Base-by-base conservation (phyloP, 2,797 vertebrate genomes). In the Gadopsis marmoratus region DNA sequence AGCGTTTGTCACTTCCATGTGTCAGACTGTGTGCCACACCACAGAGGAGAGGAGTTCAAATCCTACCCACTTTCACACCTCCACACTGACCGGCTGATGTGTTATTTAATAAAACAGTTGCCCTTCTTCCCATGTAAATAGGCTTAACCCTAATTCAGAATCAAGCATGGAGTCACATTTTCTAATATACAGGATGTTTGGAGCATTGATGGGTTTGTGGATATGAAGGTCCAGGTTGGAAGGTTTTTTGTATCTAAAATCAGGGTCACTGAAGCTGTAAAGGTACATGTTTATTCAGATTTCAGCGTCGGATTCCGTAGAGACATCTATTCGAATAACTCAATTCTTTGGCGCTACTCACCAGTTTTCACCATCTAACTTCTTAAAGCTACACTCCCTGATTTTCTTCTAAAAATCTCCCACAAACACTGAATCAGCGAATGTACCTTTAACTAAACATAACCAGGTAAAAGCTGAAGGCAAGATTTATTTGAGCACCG, bases 391-490 rank as follows among this genome's bases (percentile, higher is more conserved):
- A 35, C 78, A 47, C 56, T 67, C 55, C 58, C 41, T 64, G 54
- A 69, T 82, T 56, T 67, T 43, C 5, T 59, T 71, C 35, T 48
- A 39, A 68, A 71, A 67, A 11, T 8, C 23, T 12, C 54, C 41
- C 56, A 31, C 26, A 45, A 23, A 56, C 14, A 60, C 33, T 33
- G 14, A 54, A 43, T 74, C 73, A 41, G 61, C 3, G 11, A 65
- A 48, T 68, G 19, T 62, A 69, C 45, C 65, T 83, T 82, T 58
- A 79, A 82, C 39, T n/a, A 59, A 81, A 77, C 35, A 53, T 55
- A 70, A 62, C 31, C 53, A 76, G 45, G 67, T 72, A 65, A 61
- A 56, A 67, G 59, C 56, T 56, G 67, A 79, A 76, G 47, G 63
- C 56, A 67, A 74, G 31, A 68, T 66, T 76, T 47, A 12, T 76